Evolutionary conservation across 1,140 invertebrate species (phyloP).

Genomic region (Meloidogyne chitwoodi): DNA sequence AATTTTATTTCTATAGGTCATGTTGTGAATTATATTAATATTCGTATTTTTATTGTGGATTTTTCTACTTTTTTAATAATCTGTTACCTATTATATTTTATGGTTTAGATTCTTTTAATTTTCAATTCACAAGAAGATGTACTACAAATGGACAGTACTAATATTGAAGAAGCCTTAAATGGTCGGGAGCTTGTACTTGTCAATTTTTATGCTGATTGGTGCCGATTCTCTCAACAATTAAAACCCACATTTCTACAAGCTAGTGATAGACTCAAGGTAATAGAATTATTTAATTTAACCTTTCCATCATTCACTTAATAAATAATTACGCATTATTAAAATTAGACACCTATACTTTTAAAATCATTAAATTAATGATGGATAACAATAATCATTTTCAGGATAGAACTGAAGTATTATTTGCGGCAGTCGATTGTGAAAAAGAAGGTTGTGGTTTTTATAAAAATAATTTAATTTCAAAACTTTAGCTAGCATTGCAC

Average conservation of each 20-base stretch:
- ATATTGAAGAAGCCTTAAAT: slow-evolving; percentile 3
- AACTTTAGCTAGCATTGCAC: slow-evolving; percentile 71
- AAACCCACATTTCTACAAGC: slow-evolving; percentile 69
- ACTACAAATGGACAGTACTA: slow-evolving; percentile 6
- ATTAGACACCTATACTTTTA: too few species aligned
- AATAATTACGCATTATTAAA: too few species aligned
- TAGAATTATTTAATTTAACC: too few species aligned
- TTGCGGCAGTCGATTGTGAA: slow-evolving; percentile 96
- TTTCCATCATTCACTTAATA: too few species aligned
- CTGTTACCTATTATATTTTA: too few species aligned
- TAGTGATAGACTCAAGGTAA: slow-evolving; percentile 67
- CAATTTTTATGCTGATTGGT: slow-evolving; percentile 94
- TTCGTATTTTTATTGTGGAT: too few species aligned
- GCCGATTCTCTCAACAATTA: slow-evolving; percentile 80
- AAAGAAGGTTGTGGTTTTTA: slow-evolving; percentile 70
- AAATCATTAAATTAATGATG: slow-evolving; percentile 6
- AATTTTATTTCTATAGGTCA: too few species aligned
- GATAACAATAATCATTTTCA: slow-evolving; percentile 30
- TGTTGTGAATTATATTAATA: too few species aligned
- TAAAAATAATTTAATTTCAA: slow-evolving; percentile 10
- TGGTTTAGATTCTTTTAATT: background rate
- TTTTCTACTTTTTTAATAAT: too few species aligned
- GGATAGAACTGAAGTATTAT: slow-evolving; percentile 73
- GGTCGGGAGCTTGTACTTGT: slow-evolving; percentile 81
- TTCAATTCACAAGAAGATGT: background rate